phyloP scores from a whole-genome alignment of 2,113 vertebrate genomes.

The Falcunculus frontatus region DNA sequence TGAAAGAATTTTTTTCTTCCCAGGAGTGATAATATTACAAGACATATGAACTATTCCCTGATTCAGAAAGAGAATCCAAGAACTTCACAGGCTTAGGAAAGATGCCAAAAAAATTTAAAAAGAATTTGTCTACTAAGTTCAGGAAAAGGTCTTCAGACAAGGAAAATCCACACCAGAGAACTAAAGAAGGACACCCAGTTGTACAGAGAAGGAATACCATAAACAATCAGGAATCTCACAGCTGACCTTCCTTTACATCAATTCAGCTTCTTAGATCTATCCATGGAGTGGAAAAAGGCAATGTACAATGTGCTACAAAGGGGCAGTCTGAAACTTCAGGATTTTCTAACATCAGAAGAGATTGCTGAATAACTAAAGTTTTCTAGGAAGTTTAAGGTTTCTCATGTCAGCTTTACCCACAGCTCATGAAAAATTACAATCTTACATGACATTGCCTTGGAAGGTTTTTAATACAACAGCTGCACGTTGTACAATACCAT shows the following conservation, averaged over 20 bases:
- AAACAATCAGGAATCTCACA: neutral
- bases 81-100: neutral
- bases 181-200: neutral
- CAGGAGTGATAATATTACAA: neutral
- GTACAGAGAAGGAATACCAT: neutral
- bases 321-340: neutral
- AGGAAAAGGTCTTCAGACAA: constrained; percentile 43
- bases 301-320: neutral
- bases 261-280: neutral
- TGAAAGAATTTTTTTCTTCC: neutral
- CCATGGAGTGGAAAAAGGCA: neutral
- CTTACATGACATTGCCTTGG: neutral
- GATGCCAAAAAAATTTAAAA: constrained; percentile 9
- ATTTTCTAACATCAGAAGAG: neutral
- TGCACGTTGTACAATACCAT: neutral
- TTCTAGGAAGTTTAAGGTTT: neutral
- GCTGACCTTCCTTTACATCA: neutral
- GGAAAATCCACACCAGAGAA: neutral
- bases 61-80: constrained; percentile 25
- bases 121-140: constrained; percentile 22
- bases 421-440: neutral
- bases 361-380: neutral
- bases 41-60: neutral
- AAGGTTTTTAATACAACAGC: neutral
- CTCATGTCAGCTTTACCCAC: neutral